Evolutionary conservation across 92 coral and sea anemone species (phyloP), one percentile per base, ranked within the genome.

Genomic region (Epizoanthus ramosus): DNA sequence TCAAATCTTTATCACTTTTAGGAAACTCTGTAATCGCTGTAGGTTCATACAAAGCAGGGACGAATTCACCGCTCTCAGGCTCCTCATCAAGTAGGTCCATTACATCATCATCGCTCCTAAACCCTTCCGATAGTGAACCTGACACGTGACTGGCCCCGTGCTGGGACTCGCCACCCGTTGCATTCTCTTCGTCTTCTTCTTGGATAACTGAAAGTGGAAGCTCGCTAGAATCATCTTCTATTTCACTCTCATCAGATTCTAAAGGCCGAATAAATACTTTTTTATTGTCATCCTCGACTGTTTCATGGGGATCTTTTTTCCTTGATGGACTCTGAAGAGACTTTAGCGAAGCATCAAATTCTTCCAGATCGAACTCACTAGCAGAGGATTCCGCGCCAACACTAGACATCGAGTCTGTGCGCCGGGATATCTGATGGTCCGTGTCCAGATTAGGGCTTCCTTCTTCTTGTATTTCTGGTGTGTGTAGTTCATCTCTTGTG

Each of bases 101-200:
- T 57, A 97, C 98, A 85, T 97, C 99, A 84, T 97, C 99, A 9
- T 97, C 99, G 79, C 95, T 97, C 75, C 83, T 87, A 74, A 97
- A 97, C 59, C 97, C 93, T 64, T 92, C 99, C 57, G 98, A 91
- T 53, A 90, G 85, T 19, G 99, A 97, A 54, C 88, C 92, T 24
- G 87, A 79, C 19, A 87, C 69, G 23, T 88, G 89, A 73, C 95
- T 84, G 39, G 89, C 66, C 13, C 79, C 86, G 6, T 56, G 81
- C 33, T 74, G 73, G 2, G 93, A 80, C 58, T 88, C 95, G 37
- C 75, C 59, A 1, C 74, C 84, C 12, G 89, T 80, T 16, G 76
- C 77, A 13, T 88, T 92, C 59, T 88, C 98, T 69, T 91, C 98
- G 39, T 95, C 98, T 50, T 94, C 98, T 76, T 97, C 99, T 43